Conservation (phyloP, 2,888 invertebrate species). For the Metacarcinus magister region DNA sequence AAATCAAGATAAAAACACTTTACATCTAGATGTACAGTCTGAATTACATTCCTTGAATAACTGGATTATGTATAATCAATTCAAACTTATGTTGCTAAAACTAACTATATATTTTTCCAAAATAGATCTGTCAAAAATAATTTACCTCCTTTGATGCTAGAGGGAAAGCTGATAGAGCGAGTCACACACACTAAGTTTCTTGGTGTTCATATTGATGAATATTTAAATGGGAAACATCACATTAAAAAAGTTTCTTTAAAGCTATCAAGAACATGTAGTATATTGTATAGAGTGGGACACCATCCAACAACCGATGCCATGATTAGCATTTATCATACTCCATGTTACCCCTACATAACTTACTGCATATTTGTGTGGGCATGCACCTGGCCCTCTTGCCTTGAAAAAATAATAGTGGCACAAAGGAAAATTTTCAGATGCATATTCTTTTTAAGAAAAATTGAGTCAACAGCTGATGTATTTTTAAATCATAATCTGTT, state of each 20-base stretch:
- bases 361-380: not conserved
- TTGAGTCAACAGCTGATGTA: not conserved
- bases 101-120: not conserved
- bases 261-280: not conserved
- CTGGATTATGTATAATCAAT: not conserved
- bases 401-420: not conserved
- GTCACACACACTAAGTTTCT: not conserved
- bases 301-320: not conserved
- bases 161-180: not conserved
- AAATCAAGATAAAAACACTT: not conserved
- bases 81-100: not conserved
- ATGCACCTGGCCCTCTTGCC: not conserved
- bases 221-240: not conserved
- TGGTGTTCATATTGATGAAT: not conserved
- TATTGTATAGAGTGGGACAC: not conserved
- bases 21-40: not conserved
- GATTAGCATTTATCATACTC: not conserved
- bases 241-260: not conserved
- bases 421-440: not conserved
- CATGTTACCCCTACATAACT: not conserved
- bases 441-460: not conserved
- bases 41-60: not conserved
- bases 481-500: not conserved
- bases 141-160: not conserved
- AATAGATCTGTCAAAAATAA: not conserved